phyloP scores from a whole-genome alignment of 2,113 vertebrate genomes.

The cattle (Bos taurus) region DNA sequence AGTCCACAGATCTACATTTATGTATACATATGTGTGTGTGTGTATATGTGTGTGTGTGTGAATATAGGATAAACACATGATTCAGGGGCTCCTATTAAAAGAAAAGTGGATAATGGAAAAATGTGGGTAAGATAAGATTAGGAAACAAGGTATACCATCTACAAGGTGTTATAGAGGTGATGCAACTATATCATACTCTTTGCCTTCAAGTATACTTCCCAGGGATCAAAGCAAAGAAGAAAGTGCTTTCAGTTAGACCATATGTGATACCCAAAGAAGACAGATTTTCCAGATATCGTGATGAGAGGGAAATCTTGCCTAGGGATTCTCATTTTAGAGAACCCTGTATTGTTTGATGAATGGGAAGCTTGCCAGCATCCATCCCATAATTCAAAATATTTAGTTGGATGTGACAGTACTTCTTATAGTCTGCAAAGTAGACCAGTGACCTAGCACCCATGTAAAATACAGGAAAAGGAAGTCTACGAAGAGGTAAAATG shows the following conservation, averaged over 20 bases:
- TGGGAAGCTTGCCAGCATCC: background rate
- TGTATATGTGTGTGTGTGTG: background rate
- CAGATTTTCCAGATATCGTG: background rate
- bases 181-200: background rate
- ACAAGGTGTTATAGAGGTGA: background rate
- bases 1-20: background rate
- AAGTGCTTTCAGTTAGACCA: background rate
- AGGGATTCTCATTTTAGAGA: background rate
- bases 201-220: background rate
- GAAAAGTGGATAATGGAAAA: background rate
- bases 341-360: background rate
- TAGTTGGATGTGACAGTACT: background rate
- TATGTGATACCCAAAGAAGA: background rate
- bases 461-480: background rate
- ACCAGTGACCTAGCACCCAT: background rate
- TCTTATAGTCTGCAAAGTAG: background rate
- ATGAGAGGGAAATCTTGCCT: background rate
- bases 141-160: background rate
- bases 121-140: background rate
- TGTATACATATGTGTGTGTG: background rate
- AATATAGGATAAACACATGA: background rate
- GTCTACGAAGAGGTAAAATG: background rate
- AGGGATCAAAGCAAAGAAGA: background rate
- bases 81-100: background rate
- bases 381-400: background rate